Evolutionary conservation across 2,888 invertebrate genomes (phyloP).

Genomic region (Euzophera pinguis): DNA sequence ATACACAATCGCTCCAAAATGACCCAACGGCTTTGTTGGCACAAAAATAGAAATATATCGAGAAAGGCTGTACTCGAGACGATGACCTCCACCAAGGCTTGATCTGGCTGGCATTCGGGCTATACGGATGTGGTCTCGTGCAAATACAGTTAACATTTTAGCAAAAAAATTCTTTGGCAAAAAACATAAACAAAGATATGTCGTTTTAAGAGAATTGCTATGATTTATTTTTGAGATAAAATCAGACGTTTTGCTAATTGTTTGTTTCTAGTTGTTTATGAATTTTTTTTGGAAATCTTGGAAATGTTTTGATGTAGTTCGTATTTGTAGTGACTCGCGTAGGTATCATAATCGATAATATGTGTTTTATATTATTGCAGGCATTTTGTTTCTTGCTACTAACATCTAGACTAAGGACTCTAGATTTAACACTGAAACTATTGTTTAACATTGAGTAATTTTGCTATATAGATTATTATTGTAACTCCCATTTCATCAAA

Average conservation of each 20-base stretch:
- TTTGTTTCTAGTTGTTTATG: too few species aligned
- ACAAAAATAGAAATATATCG: slow-evolving; percentile 5
- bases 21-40: background rate
- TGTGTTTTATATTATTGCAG: too few species aligned
- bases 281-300: too few species aligned
- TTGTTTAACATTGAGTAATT: too few species aligned
- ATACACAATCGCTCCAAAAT: background rate
- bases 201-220: background rate
- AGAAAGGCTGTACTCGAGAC: background rate
- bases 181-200: background rate
- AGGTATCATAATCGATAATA: too few species aligned
- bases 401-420: too few species aligned
- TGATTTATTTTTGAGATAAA: background rate
- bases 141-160: slow-evolving; percentile 1
- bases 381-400: too few species aligned
- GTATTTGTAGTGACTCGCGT: too few species aligned
- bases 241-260: slow-evolving; percentile 12
- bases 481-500: too few species aligned
- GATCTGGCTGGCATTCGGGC: slow-evolving; percentile 12
- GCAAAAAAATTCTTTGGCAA: background rate
- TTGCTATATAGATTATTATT: too few species aligned
- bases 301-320: too few species aligned
- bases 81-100: slow-evolving; percentile 4
- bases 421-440: too few species aligned
- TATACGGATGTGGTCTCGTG: slow-evolving; percentile 5